Evolutionary conservation across 2,797 vertebrate species (phyloP), one percentile per base, ranked within the genome.

Genomic region (Siniperca scherzeri): DNA sequence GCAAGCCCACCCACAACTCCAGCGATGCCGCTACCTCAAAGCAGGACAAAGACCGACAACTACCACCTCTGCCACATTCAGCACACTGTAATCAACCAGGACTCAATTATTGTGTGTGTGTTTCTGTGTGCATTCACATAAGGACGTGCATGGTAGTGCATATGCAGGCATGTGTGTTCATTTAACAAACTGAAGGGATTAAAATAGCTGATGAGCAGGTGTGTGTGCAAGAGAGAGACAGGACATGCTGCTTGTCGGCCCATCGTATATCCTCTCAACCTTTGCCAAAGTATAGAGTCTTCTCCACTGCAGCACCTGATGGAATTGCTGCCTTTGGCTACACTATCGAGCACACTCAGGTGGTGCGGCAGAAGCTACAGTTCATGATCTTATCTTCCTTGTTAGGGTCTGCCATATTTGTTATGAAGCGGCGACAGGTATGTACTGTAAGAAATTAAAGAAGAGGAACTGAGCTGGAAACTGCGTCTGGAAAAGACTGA

Each of bases 1-100:
- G 44, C 86, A 66, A 89, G 93, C 93, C 94, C 94, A 95, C 94
- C 93, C 94, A 94, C 92, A 95, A 91, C 83, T 94, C 62, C 69
- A 88, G 74, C 60, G 21, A 85, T 88, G 87, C 82, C 62, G 82
- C 82, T 87, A 83, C 84, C 91, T 91, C 87, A 93, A 92, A 93
- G 91, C 85, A 73, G 83, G 87, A 90, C 90, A 88, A 91, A 91
- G 87, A 87, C 83, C 57, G 50, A 89, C 88, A 93, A 93, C 91
- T 91, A 93, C 93, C 89, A 91, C 90, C 91, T 94, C 87, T 89
- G 86, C 75, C 70, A 66, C 81, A 78, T 78, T 78, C 81, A 73
- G 79, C 61, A 91, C 82, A 92, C 93, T 95, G 89, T 93, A 95
- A 94, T 95, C 92, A 95, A 71, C 79, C n/a, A 65, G 69, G 61